phyloP scores from a whole-genome alignment of 2,888 invertebrate genomes.

The Drosophila demipolita region DNA sequence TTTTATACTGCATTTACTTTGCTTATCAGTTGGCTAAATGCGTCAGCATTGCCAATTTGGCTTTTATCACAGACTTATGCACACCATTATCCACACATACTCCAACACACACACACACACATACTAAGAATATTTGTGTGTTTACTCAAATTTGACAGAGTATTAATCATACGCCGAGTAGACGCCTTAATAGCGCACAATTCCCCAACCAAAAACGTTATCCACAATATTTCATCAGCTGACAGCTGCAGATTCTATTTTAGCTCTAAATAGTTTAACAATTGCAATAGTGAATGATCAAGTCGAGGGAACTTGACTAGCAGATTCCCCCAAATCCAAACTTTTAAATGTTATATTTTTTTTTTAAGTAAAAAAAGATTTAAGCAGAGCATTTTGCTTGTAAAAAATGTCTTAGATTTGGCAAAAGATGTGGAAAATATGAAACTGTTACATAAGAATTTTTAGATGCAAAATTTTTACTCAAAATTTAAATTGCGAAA shows the following conservation, averaged over 20 bases:
- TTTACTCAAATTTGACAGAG: constrained; percentile 32
- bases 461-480: background rate
- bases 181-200: constrained; percentile 6
- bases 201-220: constrained; percentile 28
- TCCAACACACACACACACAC: background rate
- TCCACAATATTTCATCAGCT: constrained; percentile 31
- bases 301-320: background rate
- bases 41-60: constrained; percentile 61
- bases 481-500: background rate
- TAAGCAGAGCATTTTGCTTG: too few species aligned
- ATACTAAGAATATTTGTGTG: constrained; percentile 3
- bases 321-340: background rate
- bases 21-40: constrained; percentile 74
- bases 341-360: background rate
- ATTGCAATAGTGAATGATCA: background rate
- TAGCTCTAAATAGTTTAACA: background rate
- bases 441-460: background rate
- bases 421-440: background rate
- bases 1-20: constrained; percentile 39
- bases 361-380: background rate
- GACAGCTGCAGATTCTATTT: constrained; percentile 36
- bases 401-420: background rate
- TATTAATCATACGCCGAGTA: constrained; percentile 56
- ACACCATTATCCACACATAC: background rate
- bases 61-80: constrained; percentile 37